phyloP scores from a whole-genome alignment of 2,888 invertebrate species.

The Empis stercorea region DNA sequence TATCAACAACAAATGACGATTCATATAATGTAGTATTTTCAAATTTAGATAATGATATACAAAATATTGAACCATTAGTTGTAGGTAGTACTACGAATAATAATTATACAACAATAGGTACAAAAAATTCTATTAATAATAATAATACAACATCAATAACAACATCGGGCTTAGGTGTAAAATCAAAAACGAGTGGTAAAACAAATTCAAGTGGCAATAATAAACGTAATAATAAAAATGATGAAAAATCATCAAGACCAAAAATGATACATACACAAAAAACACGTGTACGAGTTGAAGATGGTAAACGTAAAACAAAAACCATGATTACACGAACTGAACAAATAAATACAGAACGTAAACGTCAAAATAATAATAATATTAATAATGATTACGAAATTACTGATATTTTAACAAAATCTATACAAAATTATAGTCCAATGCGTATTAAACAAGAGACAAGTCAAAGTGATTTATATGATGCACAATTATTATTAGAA shows the following conservation, averaged over 20 bases:
- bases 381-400: slow-evolving; percentile 28
- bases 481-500: slow-evolving; percentile 28
- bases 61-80: slow-evolving; percentile 36
- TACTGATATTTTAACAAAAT: slow-evolving; percentile 13
- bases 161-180: slow-evolving; percentile 17
- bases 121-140: not conserved
- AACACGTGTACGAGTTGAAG: slow-evolving; percentile 40
- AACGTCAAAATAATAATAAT: not conserved
- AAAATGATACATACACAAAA: slow-evolving; percentile 70
- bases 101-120: not conserved
- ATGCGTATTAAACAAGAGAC: slow-evolving; percentile 1
- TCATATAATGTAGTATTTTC: slow-evolving; percentile 37
- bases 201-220: slow-evolving; percentile 11
- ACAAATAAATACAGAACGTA: slow-evolving; percentile 16
- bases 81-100: slow-evolving; percentile 20
- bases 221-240: slow-evolving; percentile 3
- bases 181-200: slow-evolving; percentile 19
- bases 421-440: slow-evolving; percentile 2
- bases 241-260: slow-evolving; percentile 40
- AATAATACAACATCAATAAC: slow-evolving; percentile 19
- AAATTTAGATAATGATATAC: slow-evolving; percentile 37
- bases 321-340: slow-evolving; percentile 39
- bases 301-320: slow-evolving; percentile 44
- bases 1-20: slow-evolving; percentile 28
- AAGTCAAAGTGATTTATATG: slow-evolving; percentile 24